Conservation (phyloP, 2,797 vertebrate species). For the Chloroceryle inda region DNA sequence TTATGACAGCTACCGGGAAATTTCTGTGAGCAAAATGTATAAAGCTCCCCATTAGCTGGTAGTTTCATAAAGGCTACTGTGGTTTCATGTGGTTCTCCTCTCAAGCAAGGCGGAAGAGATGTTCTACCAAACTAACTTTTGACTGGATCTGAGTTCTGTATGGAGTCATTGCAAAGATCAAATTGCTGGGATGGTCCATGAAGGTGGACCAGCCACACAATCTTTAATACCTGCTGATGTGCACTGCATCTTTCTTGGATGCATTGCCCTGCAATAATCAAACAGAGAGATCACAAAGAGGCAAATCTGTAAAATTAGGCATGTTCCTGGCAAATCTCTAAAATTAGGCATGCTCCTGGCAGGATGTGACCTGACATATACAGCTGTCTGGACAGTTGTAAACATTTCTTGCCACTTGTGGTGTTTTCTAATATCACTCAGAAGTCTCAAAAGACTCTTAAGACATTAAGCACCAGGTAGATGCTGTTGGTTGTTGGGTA, state of each 20-base stretch:
- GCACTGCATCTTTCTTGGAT: neutral
- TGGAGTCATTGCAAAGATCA: neutral
- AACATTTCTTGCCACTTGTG: neutral
- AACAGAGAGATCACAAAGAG: neutral
- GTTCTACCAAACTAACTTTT: neutral
- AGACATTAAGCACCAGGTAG: neutral
- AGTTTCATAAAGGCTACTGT: neutral
- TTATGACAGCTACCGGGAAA: neutral
- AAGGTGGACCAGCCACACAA: neutral
- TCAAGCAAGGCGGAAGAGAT: neutral
- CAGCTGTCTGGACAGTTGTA: neutral
- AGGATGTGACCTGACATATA: neutral
- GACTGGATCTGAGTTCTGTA: neutral
- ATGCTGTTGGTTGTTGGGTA: neutral
- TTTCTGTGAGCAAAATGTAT: neutral
- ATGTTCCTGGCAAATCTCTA: neutral
- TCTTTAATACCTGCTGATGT: neutral
- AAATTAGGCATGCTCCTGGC: neutral
- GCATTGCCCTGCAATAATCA: neutral
- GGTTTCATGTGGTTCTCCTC: neutral
- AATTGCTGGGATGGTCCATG: neutral
- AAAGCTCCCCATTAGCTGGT: conserved; percentile 15
- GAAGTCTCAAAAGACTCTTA: neutral
- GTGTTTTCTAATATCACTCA: neutral
- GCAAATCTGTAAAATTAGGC: neutral